phyloP scores from a whole-genome alignment of 2,888 invertebrate species.

The Amaurobius ferox region DNA sequence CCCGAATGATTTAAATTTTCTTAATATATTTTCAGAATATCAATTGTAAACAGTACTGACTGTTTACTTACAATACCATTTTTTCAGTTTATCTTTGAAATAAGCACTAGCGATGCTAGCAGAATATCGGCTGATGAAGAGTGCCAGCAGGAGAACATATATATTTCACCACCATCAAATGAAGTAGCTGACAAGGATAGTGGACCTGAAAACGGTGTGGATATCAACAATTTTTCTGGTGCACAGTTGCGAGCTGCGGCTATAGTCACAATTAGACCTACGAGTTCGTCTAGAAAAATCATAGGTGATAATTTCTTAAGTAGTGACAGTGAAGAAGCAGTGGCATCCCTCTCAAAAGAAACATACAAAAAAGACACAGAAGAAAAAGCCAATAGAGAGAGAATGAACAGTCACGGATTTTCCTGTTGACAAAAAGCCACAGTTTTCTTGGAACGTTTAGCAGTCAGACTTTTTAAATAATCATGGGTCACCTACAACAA shows the following conservation, averaged over 20 bases:
- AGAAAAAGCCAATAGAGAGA: conserved; percentile 1
- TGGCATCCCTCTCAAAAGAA: too few relatives aligned
- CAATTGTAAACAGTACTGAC: background rate
- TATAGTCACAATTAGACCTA: background rate
- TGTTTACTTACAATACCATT: too few relatives aligned
- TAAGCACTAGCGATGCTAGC: background rate
- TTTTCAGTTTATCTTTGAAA: conserved; percentile 20
- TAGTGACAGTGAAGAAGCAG: background rate
- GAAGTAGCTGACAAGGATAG: conserved; percentile 13
- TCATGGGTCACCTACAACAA: too few relatives aligned
- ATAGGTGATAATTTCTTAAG: conserved; percentile 13
- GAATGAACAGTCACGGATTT: background rate
- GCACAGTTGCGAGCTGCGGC: conserved; percentile 20
- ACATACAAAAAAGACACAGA: background rate
- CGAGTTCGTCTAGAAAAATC: background rate
- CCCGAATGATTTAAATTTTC: background rate
- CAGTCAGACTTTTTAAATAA: conserved; percentile 10
- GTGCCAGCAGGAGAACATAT: background rate
- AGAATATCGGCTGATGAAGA: conserved; percentile 19
- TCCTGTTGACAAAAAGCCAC: background rate
- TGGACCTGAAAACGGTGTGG: background rate
- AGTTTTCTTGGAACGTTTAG: background rate
- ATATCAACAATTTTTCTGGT: conserved; percentile 8
- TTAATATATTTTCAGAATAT: background rate
- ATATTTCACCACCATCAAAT: background rate